Conservation (phyloP, 1,140 invertebrate species). For the Wasmannia auropunctata region DNA sequence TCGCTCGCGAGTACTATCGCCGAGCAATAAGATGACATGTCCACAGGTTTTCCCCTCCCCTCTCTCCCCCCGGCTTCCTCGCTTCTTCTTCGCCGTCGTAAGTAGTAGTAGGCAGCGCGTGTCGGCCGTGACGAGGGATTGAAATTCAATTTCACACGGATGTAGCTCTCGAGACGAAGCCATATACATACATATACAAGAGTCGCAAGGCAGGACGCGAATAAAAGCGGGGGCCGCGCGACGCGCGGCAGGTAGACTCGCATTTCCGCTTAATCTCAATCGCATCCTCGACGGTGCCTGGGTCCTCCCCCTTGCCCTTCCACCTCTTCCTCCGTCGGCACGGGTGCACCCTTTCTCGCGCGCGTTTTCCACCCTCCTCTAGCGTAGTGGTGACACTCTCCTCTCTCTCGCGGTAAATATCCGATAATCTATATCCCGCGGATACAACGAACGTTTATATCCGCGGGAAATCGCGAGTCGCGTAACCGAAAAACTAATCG, state of each 20-base stretch:
- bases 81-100: neutral
- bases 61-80: neutral
- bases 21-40: constrained; percentile 27
- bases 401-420: constrained; percentile 51
- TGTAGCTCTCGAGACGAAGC: constrained; percentile 15
- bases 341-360: neutral
- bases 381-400: constrained; percentile 1
- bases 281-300: constrained; percentile 36
- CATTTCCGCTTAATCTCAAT: constrained; percentile 60
- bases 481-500: constrained; percentile 61
- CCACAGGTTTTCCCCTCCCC: too few relatives aligned
- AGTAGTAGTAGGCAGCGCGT: neutral
- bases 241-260: constrained; percentile 50
- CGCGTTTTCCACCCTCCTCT: neutral
- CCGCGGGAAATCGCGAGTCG: constrained; percentile 55
- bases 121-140: neutral
- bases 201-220: constrained; percentile 38
- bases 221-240: constrained; percentile 35
- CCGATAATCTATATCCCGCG: constrained; percentile 60
- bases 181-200: too few relatives aligned
- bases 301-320: neutral
- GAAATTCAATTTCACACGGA: constrained; percentile 50
- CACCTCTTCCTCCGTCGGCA: too few relatives aligned
- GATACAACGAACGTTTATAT: constrained; percentile 60
- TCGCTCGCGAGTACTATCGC: constrained; percentile 31